Conservation (phyloP, 2,888 invertebrate species). For the Holacanthella duospinosa region DNA sequence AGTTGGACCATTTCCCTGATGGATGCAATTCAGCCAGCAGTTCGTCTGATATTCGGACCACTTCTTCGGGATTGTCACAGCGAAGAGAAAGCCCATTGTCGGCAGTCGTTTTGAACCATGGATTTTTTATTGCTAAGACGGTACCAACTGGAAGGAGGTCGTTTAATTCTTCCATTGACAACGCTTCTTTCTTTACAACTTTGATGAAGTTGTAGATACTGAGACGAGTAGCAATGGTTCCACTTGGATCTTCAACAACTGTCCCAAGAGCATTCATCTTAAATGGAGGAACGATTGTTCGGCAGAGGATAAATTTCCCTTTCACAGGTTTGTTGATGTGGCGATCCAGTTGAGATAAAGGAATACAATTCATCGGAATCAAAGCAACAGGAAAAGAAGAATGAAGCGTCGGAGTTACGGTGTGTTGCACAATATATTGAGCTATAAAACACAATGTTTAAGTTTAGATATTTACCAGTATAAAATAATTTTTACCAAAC, state of each 20-base stretch:
- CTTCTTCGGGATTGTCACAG: slow-evolving; percentile 8
- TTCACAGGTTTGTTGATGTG: not conserved
- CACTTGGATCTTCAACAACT: slow-evolving; percentile 15
- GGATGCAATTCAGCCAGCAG: not conserved
- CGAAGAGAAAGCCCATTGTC: slow-evolving; percentile 9
- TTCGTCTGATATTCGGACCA: not conserved
- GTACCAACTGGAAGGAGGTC: slow-evolving; percentile 5
- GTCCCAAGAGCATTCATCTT: slow-evolving; percentile 4
- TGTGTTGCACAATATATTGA: too few species aligned
- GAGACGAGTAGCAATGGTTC: slow-evolving; percentile 7
- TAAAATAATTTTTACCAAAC: too few species aligned
- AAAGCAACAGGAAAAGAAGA: too few species aligned
- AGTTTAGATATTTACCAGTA: too few species aligned
- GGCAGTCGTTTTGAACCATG: slow-evolving; percentile 13
- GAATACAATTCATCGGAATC: not conserved
- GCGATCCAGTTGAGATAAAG: not conserved
- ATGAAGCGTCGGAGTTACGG: too few species aligned
- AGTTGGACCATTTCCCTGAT: not conserved
- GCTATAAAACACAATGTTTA: too few species aligned
- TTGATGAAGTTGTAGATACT: slow-evolving; percentile 11
- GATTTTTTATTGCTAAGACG: slow-evolving; percentile 13
- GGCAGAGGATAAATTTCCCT: slow-evolving; percentile 13
- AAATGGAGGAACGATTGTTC: slow-evolving; percentile 8
- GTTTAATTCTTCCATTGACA: not conserved
- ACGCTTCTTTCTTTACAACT: not conserved